These are phyloP conservation scores for Boloria euphrosyne DNA, from an alignment of 2,888 invertebrate genomes.

Conservation along the genomic window DNA sequence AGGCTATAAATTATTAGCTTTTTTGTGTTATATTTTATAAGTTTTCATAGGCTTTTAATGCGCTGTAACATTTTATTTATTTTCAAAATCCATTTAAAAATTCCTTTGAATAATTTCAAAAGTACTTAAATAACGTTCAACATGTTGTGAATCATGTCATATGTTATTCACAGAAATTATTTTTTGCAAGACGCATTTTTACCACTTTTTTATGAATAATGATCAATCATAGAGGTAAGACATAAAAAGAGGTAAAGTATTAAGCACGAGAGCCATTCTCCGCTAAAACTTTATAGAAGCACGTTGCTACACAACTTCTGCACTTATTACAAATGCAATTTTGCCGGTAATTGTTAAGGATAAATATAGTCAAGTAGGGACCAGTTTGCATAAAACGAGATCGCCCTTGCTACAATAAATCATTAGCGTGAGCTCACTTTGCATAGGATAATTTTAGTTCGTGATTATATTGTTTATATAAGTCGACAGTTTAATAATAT, in stretches of 20 bases:
- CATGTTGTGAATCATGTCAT: constrained; percentile 8
- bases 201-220: neutral
- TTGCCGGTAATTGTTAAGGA: constrained; percentile 31
- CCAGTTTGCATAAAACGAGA: constrained; percentile 29
- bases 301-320: constrained; percentile 18
- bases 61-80: no score
- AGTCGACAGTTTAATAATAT: constrained; percentile 28
- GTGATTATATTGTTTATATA: constrained; percentile 33
- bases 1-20: no score
- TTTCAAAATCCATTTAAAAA: no score
- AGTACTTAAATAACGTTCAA: constrained; percentile 5
- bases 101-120: no score
- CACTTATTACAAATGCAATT: constrained; percentile 27
- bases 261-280: constrained; percentile 3
- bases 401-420: constrained; percentile 30
- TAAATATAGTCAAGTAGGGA: constrained; percentile 27
- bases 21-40: no score
- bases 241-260: constrained; percentile 1
- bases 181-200: constrained; percentile 6
- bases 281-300: constrained; percentile 1
- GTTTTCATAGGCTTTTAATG: no score
- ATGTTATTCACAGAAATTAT: neutral
- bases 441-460: constrained; percentile 26
- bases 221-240: constrained; percentile 8
- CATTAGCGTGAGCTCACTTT: constrained; percentile 27